phyloP scores from a whole-genome alignment of 2,113 vertebrate species.

The Onychostoma macrolepis region DNA sequence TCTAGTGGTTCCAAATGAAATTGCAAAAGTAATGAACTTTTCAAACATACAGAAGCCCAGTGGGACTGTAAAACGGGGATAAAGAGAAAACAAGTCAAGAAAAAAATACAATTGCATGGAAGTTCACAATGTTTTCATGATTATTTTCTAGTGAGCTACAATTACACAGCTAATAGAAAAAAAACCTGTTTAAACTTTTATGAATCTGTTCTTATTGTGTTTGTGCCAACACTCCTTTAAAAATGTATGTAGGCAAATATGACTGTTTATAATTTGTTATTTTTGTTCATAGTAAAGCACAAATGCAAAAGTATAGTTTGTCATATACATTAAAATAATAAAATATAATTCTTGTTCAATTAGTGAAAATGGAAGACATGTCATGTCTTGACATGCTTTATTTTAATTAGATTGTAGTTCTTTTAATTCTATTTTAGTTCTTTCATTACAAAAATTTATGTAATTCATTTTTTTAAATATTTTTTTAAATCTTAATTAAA shows the following conservation, averaged over 20 bases:
- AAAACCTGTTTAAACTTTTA: background rate
- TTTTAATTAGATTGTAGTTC: background rate
- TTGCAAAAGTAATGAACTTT: background rate
- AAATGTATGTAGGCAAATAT: background rate
- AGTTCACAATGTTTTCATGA: background rate
- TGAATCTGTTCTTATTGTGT: background rate
- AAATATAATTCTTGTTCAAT: too few relatives aligned
- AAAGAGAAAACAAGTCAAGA: background rate
- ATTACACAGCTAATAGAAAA: background rate
- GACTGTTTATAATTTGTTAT: background rate
- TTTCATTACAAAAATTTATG: too few relatives aligned
- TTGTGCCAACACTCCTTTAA: background rate
- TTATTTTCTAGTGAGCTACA: background rate
- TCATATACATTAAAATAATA: too few relatives aligned
- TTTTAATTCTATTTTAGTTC: background rate
- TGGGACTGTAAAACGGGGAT: background rate
- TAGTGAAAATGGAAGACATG: background rate
- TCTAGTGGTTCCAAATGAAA: background rate
- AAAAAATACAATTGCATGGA: background rate
- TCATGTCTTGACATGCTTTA: background rate
- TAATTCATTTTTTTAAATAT: too few relatives aligned
- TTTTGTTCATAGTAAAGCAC: background rate
- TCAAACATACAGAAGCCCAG: background rate
- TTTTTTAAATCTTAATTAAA: background rate
- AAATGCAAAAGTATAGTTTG: background rate